phyloP scores from a whole-genome alignment of 1,140 invertebrate species.

The Ceratitis capitata region DNA sequence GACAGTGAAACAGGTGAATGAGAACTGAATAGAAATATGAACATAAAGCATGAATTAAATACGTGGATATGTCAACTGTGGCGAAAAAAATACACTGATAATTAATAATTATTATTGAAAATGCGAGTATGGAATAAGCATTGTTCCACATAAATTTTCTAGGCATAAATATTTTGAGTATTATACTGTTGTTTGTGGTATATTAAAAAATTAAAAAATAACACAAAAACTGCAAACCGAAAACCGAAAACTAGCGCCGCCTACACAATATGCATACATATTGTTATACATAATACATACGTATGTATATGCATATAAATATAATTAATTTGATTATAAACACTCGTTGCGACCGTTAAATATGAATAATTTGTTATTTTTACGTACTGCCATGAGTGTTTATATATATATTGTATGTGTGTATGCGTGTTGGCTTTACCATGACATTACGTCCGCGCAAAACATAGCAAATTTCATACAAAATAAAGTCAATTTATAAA shows the following conservation, averaged over 20 bases:
- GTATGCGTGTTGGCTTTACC: not conserved
- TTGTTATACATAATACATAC: too few species aligned
- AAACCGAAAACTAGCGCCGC: not conserved
- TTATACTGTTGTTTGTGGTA: not conserved
- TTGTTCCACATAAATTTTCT: too few species aligned
- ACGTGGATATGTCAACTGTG: not conserved
- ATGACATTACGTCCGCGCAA: not conserved
- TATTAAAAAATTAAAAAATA: too few species aligned
- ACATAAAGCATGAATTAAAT: not conserved
- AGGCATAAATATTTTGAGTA: not conserved
- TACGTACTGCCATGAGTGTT: not conserved
- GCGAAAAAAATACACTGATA: not conserved
- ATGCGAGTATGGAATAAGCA: not conserved
- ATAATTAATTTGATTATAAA: not conserved
- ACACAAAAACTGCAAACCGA: not conserved
- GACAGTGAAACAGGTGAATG: not conserved
- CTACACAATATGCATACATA: too few species aligned
- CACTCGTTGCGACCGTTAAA: not conserved
- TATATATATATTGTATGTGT: not conserved
- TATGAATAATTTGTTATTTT: too few species aligned
- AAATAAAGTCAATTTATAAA: constrained; percentile 46
- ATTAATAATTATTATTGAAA: not conserved
- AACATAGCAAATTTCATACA: not conserved
- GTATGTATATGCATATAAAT: not conserved
- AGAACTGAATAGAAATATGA: not conserved